phyloP scores from a whole-genome alignment of 2,113 vertebrate species.

The Xiphophorus maculatus region DNA sequence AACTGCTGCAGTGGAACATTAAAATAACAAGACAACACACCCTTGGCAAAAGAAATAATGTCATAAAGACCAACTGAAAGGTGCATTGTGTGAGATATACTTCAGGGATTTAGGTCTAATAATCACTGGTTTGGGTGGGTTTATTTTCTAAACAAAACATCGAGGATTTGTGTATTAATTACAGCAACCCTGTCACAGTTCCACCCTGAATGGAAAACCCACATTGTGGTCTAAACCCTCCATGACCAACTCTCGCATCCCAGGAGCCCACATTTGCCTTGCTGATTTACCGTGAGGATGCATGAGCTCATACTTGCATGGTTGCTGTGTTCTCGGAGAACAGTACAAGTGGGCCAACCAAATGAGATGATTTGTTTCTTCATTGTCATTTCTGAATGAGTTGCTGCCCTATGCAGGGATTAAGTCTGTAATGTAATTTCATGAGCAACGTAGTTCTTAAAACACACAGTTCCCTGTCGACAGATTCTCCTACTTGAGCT shows the following conservation, averaged over 20 bases:
- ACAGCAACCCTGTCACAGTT: slow-evolving; percentile 46
- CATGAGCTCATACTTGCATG: slow-evolving; percentile 52
- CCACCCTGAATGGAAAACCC: slow-evolving; percentile 61
- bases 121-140: slow-evolving; percentile 53
- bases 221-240: slow-evolving; percentile 46
- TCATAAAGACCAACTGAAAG: slow-evolving; percentile 64
- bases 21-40: slow-evolving; percentile 58
- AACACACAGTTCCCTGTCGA: too few relatives aligned
- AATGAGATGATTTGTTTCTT: background rate
- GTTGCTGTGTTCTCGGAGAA: slow-evolving; percentile 19
- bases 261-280: slow-evolving; percentile 12
- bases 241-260: slow-evolving; percentile 50
- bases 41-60: slow-evolving; percentile 47
- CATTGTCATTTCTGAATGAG: slow-evolving; percentile 30
- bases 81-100: slow-evolving; percentile 72
- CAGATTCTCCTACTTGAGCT: too few relatives aligned
- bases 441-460: slow-evolving; percentile 11
- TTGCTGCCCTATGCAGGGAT: slow-evolving; percentile 18
- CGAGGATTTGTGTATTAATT: slow-evolving; percentile 69
- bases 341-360: slow-evolving; percentile 7
- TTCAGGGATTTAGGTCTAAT: slow-evolving; percentile 59
- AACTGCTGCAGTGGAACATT: slow-evolving; percentile 66
- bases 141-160: slow-evolving; percentile 72
- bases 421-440: background rate
- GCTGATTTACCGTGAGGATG: slow-evolving; percentile 35